These are phyloP conservation scores for Thalassarche chlororhynchos DNA, from an alignment of 2,113 vertebrate species.

Conservation along the genomic window DNA sequence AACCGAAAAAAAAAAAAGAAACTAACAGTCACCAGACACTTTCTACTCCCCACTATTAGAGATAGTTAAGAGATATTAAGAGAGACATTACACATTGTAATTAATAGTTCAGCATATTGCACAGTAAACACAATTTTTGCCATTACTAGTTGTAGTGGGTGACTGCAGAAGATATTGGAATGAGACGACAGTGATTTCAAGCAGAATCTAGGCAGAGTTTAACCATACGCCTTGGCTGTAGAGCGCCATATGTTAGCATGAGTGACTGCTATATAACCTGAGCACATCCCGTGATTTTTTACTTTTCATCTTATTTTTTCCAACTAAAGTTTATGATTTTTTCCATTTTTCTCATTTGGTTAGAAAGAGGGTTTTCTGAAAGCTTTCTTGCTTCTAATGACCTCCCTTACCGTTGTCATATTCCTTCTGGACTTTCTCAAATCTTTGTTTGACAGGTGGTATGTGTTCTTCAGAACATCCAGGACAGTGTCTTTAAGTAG, in stretches of 20 bases:
- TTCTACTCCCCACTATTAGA: not conserved
- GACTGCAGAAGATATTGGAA: not conserved
- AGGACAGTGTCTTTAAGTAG: not conserved
- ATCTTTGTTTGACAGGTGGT: not conserved
- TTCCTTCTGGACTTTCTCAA: not conserved
- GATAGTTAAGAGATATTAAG: not conserved
- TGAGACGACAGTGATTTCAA: not conserved
- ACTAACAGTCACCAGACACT: not conserved
- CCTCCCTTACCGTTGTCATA: not conserved
- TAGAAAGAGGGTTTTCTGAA: not conserved
- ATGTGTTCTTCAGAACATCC: not conserved
- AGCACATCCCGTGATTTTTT: not conserved
- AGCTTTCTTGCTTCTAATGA: not conserved
- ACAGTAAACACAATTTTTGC: not conserved
- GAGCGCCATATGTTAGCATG: not conserved
- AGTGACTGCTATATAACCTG: not conserved
- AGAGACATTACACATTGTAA: not conserved
- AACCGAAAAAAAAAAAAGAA: not conserved
- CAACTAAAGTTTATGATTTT: not conserved
- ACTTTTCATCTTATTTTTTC: not conserved
- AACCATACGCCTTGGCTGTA: fast-evolving
- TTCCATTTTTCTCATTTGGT: not conserved
- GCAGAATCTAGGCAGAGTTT: not conserved
- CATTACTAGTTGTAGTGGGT: not conserved
- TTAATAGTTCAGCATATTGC: not conserved